Percentiles rank a stretch among this genome's conserved stretches.
phyloP scores from a whole-genome alignment of 23 tunicate species.

The Styela plicata region DNA sequence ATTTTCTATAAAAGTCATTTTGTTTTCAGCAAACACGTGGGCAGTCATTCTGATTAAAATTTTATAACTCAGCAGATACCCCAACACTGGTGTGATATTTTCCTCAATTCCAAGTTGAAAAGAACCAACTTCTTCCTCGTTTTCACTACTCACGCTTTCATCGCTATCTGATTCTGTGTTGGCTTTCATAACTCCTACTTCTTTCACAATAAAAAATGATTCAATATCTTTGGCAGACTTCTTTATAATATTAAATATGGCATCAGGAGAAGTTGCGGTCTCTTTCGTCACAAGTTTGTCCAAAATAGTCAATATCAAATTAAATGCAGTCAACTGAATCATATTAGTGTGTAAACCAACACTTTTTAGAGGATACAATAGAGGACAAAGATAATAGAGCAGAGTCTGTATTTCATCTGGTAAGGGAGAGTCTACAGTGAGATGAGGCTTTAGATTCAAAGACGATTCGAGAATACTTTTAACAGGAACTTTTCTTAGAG shows the following conservation, averaged over 20 bases:
- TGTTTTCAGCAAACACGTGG: slow-evolving; percentile 27
- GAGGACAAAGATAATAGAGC: slow-evolving; percentile 43
- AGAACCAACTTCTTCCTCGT: slow-evolving; percentile 13
- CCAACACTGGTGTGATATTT: not conserved
- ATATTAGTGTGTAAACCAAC: not conserved
- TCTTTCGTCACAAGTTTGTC: slow-evolving; percentile 21
- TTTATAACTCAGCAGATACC: slow-evolving; percentile 47
- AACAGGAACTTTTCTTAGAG: slow-evolving; percentile 14
- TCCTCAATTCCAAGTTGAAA: not conserved
- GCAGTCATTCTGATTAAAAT: slow-evolving; percentile 19
- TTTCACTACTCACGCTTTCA: not conserved
- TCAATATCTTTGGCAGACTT: not conserved
- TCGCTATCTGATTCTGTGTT: not conserved
- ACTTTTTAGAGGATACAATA: slow-evolving; percentile 4
- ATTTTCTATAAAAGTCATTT: slow-evolving; percentile 34
- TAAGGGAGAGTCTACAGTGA: slow-evolving; percentile 37
- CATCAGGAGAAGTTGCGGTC: slow-evolving; percentile 8
- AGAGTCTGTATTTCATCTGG: slow-evolving; percentile 64
- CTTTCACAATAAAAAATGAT: not conserved
- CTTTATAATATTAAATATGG: slow-evolving; percentile 3
- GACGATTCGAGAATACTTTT: slow-evolving; percentile 30
- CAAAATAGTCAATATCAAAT: slow-evolving; percentile 16
- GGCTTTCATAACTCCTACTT: not conserved
- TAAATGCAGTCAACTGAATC: slow-evolving; percentile 30
- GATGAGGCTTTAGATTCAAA: slow-evolving; percentile 30